phyloP scores from a whole-genome alignment of 2,113 vertebrate species.

The Scolopax mira region DNA sequence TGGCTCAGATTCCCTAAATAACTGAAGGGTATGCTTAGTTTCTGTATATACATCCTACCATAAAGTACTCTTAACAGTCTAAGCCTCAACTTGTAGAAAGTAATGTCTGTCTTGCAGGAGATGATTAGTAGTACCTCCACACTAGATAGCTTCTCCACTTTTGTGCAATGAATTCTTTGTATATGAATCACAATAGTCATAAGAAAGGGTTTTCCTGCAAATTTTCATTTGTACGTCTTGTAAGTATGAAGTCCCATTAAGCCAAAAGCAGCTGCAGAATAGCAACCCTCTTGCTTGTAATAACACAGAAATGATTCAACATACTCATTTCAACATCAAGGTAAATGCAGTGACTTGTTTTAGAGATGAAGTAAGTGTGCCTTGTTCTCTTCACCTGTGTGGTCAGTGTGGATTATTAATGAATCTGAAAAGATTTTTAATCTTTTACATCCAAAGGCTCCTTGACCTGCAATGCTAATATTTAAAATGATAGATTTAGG shows the following conservation, averaged over 20 bases:
- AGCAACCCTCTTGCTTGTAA: neutral
- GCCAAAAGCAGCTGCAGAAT: neutral
- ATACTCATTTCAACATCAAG: neutral
- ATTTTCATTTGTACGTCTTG: neutral
- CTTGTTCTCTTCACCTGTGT: neutral
- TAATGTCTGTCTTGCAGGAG: neutral
- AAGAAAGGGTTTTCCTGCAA: neutral
- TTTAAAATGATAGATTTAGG: neutral
- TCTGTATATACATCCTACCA: neutral
- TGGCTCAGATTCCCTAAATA: neutral
- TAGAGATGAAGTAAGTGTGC: neutral
- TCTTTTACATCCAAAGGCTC: neutral
- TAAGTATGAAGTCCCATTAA: neutral
- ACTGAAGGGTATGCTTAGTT: neutral
- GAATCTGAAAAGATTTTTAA: neutral
- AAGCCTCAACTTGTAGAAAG: neutral
- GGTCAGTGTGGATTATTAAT: neutral
- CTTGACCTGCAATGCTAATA: neutral
- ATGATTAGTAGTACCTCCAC: neutral
- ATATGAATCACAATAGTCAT: neutral
- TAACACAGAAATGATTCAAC: conserved; percentile 1
- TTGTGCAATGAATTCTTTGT: neutral
- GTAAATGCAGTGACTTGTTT: neutral
- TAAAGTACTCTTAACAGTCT: neutral
- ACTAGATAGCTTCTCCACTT: neutral